Percentiles rank a stretch among this genome's conserved stretches.
phyloP scores from a whole-genome alignment of 2,797 vertebrate genomes.

The Acipenser oxyrinchus region DNA sequence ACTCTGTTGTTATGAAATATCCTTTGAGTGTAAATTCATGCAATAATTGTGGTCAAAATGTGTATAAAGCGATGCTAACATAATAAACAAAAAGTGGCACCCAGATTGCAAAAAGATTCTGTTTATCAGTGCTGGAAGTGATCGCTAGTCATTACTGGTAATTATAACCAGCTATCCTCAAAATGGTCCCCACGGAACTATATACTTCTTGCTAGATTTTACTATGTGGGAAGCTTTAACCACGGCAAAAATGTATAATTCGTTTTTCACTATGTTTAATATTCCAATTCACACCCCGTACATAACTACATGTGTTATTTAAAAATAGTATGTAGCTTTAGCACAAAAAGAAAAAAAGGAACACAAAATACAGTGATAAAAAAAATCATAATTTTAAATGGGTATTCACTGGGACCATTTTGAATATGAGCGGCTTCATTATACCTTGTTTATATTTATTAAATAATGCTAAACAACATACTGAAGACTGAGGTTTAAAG shows the following conservation, averaged over 20 bases:
- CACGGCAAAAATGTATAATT: background rate
- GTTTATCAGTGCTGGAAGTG: constrained; percentile 22
- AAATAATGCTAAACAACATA: too few relatives aligned
- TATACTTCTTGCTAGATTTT: background rate
- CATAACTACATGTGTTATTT: too few relatives aligned
- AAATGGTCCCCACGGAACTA: background rate
- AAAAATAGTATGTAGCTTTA: too few relatives aligned
- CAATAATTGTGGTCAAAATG: constrained; percentile 13
- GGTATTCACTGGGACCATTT: too few relatives aligned
- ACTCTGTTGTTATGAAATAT: constrained; percentile 16
- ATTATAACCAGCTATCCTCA: constrained; percentile 2
- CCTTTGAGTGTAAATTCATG: constrained; percentile 7
- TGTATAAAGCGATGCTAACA: constrained; percentile 13
- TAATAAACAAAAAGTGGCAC: constrained; percentile 4
- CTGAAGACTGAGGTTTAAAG: too few relatives aligned
- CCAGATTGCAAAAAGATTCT: constrained; percentile 12
- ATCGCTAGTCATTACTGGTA: constrained; percentile 11
- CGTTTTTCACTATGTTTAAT: background rate
- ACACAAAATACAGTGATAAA: too few relatives aligned
- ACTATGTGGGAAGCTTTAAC: background rate
- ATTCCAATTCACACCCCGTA: too few relatives aligned
- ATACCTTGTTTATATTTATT: too few relatives aligned
- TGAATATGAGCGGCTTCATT: too few relatives aligned
- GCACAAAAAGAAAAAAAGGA: too few relatives aligned
- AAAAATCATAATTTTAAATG: too few relatives aligned